Percentiles rank a stretch among this genome's conserved stretches.
phyloP scores from a whole-genome alignment of 2,888 invertebrate species.

The Ptychoptera albimana region DNA sequence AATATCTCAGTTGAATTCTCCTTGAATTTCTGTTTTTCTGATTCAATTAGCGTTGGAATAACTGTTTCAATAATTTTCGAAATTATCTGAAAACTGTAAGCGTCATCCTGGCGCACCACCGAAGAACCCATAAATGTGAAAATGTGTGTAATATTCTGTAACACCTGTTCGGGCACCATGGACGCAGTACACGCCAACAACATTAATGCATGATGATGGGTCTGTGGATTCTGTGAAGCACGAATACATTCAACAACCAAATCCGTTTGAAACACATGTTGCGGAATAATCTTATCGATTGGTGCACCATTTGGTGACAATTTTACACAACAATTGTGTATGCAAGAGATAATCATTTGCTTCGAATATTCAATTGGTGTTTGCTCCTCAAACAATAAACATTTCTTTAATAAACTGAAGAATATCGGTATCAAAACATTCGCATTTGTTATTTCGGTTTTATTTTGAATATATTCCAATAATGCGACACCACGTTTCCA shows the following conservation, averaged over 20 bases:
- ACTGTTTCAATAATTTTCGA: slow-evolving; percentile 77
- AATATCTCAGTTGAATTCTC: slow-evolving; percentile 17
- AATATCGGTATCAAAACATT: slow-evolving; percentile 52
- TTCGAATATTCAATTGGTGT: slow-evolving; percentile 74
- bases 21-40: slow-evolving; percentile 16
- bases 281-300: slow-evolving; percentile 31
- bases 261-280: slow-evolving; percentile 28
- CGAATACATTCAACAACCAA: slow-evolving; percentile 70
- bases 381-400: slow-evolving; percentile 67
- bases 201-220: slow-evolving; percentile 83
- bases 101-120: slow-evolving; percentile 82
- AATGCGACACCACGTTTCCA: slow-evolving; percentile 71
- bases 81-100: slow-evolving; percentile 89
- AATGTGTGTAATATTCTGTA: slow-evolving; percentile 89
- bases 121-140: slow-evolving; percentile 97
- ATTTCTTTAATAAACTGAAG: slow-evolving; percentile 64
- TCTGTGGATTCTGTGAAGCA: slow-evolving; percentile 84
- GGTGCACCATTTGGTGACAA: slow-evolving; percentile 29
- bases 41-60: slow-evolving; percentile 63
- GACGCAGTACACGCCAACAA: slow-evolving; percentile 64
- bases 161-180: slow-evolving; percentile 65
- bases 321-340: slow-evolving; percentile 55
- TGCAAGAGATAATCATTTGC: slow-evolving; percentile 63
- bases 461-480: slow-evolving; percentile 71
- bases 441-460: slow-evolving; percentile 57